Base-by-base conservation (phyloP, 2,797 vertebrate species). In the Eurystomus glaucurus region DNA sequence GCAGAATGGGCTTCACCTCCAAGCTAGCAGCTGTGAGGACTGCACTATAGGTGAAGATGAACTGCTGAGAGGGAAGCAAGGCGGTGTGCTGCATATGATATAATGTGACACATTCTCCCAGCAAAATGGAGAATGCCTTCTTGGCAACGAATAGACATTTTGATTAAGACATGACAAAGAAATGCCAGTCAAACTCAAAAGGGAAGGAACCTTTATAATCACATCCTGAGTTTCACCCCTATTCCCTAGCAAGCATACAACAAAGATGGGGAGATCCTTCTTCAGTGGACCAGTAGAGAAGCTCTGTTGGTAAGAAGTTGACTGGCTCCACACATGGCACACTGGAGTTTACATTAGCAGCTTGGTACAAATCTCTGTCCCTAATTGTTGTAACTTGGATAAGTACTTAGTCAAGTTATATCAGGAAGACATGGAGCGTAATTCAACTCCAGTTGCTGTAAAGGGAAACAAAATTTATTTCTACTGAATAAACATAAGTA, bases 61-160 rank as follows among this genome's bases (percentile, higher is more conserved):
- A n/a, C n/a, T 35, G 51, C 21, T 51, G 18, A 60, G 23, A 55
- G 5, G 15, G 11, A 82, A 85, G 22, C 10, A 50, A 10, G 4
- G 7, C 79, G 5, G 13, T 33, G 6, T 28, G 51, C 31, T 77
- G 25, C n/a, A 31, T 22, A 48, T 11, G 25, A 60, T 22, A 84
- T 33, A 28, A 46, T 0, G 0, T 57, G 61, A 69, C 14, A 41
- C 41, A 17, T 69, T 39, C 26, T 51, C 41, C 55, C 28, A 48
- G 37, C 5, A 50, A 89, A 33, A 50, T 2, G 9, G 19, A 65
- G 31, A 83, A 23, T 10, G 25, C 10, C 28, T 8, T 57, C 43
- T 77, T 31, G 10, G 17, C 28, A 45, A 46, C 28, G 12, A 84
- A 28, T 9, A 55, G 37, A 25, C 22, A 20, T 81, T 83, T 70